Evolutionary conservation across 2,113 vertebrate species (phyloP).

Genomic region (Nibea albiflora): DNA sequence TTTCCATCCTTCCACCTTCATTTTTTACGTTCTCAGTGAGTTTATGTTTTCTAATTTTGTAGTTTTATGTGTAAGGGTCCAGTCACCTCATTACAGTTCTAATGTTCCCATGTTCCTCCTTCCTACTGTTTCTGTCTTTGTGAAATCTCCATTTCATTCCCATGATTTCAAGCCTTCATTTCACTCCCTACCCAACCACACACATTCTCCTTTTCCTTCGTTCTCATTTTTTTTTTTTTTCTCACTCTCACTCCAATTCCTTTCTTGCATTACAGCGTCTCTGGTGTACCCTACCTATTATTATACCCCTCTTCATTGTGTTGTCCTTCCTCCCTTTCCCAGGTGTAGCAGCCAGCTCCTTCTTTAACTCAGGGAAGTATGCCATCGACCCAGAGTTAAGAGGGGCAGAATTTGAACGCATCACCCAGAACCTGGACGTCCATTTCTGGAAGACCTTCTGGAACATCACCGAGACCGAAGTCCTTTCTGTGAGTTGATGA

Average conservation of each 20-base stretch:
- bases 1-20: background rate
- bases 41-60: background rate
- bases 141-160: constrained; percentile 8
- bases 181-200: background rate
- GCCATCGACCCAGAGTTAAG: constrained; percentile 92
- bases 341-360: constrained; percentile 92
- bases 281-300: constrained; percentile 3
- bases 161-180: background rate
- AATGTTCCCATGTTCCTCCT: background rate
- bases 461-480: constrained; percentile 92
- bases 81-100: constrained; percentile 4
- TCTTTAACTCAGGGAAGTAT: constrained; percentile 92
- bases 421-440: constrained; percentile 92
- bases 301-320: background rate
- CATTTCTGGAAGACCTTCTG: constrained; percentile 95
- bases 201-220: constrained; percentile 4
- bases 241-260: background rate
- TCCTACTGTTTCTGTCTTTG: constrained; percentile 11
- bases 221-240: background rate
- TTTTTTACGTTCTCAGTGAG: background rate
- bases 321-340: background rate
- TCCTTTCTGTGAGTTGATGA: constrained; percentile 85
- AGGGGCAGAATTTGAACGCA: constrained; percentile 90
- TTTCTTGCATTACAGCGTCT: background rate
- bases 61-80: background rate